These are phyloP conservation scores for Rousettus madagascariensis DNA, from an alignment of 2,797 vertebrate genomes.

Conservation along the genomic window DNA sequence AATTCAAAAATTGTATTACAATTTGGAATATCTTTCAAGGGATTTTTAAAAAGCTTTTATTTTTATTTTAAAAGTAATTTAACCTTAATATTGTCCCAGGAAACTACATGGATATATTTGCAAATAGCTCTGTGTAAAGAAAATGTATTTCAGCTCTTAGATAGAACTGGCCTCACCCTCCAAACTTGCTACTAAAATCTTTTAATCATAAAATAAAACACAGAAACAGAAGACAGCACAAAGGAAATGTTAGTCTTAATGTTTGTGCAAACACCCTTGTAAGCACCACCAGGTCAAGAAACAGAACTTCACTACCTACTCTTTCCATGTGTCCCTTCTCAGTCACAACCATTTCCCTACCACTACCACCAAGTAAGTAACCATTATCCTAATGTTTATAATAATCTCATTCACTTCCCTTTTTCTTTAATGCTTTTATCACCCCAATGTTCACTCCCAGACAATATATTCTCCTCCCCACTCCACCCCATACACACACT, in stretches of 20 bases:
- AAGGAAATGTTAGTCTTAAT: background rate
- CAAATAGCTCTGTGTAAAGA: background rate
- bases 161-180: background rate
- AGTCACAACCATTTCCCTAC: background rate
- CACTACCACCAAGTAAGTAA: background rate
- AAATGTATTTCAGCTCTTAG: slow-evolving; percentile 17
- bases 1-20: background rate
- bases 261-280: background rate
- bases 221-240: background rate
- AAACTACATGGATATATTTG: slow-evolving; percentile 22
- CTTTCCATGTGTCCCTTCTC: background rate
- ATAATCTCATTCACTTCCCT: background rate
- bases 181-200: background rate
- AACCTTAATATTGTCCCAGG: slow-evolving; percentile 13
- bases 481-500: background rate
- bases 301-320: background rate
- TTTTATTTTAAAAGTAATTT: slow-evolving; percentile 22
- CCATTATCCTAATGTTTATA: background rate
- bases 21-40: background rate
- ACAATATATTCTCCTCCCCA: background rate
- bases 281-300: background rate
- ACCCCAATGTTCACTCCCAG: background rate
- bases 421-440: background rate
- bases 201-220: background rate
- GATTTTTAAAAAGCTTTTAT: background rate